phyloP scores from a whole-genome alignment of 2,888 invertebrate species.

The Lithophane leautieri region DNA sequence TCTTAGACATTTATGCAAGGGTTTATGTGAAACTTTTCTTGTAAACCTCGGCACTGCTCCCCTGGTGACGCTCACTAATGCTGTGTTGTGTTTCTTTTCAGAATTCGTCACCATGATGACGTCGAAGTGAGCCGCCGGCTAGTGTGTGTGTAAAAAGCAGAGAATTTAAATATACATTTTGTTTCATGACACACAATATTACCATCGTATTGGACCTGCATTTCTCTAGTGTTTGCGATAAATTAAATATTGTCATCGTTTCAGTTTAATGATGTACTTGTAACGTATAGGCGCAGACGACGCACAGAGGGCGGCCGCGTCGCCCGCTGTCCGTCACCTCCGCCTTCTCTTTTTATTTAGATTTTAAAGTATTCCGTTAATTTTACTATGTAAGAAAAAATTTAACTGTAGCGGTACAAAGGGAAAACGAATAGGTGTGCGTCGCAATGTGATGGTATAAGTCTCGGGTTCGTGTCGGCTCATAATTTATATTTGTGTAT shows the following conservation, averaged over 20 bases:
- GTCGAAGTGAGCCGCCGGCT: slow-evolving; percentile 97
- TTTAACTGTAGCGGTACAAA: slow-evolving; percentile 88
- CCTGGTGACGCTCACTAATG: slow-evolving; percentile 65
- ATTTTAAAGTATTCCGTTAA: slow-evolving; percentile 90
- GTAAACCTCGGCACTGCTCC: slow-evolving; percentile 51
- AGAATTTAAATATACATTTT: slow-evolving; percentile 92
- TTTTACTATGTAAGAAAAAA: slow-evolving; percentile 88
- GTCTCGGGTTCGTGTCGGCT: slow-evolving; percentile 81
- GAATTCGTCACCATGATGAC: slow-evolving; percentile 99
- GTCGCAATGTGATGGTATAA: slow-evolving; percentile 85
- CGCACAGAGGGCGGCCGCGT: slow-evolving; percentile 53
- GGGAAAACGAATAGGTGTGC: slow-evolving; percentile 86
- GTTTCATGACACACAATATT: slow-evolving; percentile 91
- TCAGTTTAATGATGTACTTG: slow-evolving; percentile 86
- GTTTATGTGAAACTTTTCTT: slow-evolving; percentile 70
- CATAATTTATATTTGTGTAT: slow-evolving; percentile 83
- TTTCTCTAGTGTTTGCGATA: slow-evolving; percentile 91
- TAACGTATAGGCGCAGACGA: slow-evolving; percentile 70
- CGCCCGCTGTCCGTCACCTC: slow-evolving; percentile 67
- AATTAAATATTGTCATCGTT: slow-evolving; percentile 90
- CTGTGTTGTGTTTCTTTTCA: slow-evolving; percentile 89
- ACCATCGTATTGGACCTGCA: slow-evolving; percentile 91
- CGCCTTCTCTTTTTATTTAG: slow-evolving; percentile 85
- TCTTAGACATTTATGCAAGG: slow-evolving; percentile 75
- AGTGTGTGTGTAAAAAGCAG: slow-evolving; percentile 91